phyloP scores from a whole-genome alignment of 2,888 invertebrate genomes.

The Chorisops tibialis region DNA sequence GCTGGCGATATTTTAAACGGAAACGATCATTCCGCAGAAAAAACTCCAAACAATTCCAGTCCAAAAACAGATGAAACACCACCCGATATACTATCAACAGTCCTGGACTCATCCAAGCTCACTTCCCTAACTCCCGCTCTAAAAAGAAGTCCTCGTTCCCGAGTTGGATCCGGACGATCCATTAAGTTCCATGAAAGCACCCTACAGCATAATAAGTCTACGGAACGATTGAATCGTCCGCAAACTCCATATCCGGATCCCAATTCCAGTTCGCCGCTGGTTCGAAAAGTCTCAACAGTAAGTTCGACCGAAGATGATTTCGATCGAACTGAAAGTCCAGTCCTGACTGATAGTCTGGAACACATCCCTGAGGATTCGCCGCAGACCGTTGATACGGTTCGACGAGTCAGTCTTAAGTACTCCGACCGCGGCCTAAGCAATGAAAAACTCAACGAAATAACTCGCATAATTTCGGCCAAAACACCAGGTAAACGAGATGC shows the following conservation, averaged over 20 bases:
- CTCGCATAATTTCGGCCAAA: constrained; percentile 9
- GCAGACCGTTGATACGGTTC: background rate
- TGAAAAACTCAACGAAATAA: constrained; percentile 16
- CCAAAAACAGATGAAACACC: too few relatives aligned
- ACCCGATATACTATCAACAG: background rate
- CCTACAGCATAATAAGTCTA: constrained; percentile 30
- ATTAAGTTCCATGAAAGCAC: constrained; percentile 38
- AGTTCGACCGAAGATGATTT: constrained; percentile 37
- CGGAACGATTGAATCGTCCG: constrained; percentile 42
- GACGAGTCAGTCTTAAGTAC: constrained; percentile 17
- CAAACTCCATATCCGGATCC: constrained; percentile 48
- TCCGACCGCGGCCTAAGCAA: constrained; percentile 15
- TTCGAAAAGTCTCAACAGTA: constrained; percentile 33
- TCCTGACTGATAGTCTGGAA: constrained; percentile 43
- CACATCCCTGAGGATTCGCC: constrained; percentile 37
- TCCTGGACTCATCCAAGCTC: background rate
- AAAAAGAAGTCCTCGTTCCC: background rate
- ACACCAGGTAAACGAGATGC: background rate
- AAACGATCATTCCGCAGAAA: too few relatives aligned
- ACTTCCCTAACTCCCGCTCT: too few relatives aligned
- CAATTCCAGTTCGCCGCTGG: constrained; percentile 37
- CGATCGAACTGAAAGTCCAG: constrained; percentile 41
- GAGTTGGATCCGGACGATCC: constrained; percentile 36
- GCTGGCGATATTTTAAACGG: too few relatives aligned
- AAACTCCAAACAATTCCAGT: too few relatives aligned